A percentile compares a stretch with the other conserved stretches of the same genome.
Conservation (phyloP, 2,888 invertebrate genomes). For the Acrocera orbiculus region DNA sequence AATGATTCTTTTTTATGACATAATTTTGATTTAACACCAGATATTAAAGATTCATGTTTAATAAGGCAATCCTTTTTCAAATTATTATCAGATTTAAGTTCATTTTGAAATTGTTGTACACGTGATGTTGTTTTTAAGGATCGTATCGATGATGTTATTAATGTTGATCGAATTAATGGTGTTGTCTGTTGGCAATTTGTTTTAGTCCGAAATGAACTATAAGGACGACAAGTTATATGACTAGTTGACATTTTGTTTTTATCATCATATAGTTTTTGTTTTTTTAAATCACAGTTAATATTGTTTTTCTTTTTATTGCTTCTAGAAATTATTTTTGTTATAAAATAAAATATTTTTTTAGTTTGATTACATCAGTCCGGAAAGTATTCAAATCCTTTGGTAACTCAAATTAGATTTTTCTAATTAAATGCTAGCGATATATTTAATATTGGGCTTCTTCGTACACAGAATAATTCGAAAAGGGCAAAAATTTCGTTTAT, state of each 20-base stretch:
- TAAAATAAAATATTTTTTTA: no score
- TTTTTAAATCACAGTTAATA: no score
- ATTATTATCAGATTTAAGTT: constrained; percentile 19
- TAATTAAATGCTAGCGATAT: no score
- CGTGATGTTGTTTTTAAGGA: constrained; percentile 17
- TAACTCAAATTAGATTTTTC: no score
- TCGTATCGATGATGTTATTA: constrained; percentile 8
- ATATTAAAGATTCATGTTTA: constrained; percentile 1
- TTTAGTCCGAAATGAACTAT: constrained; percentile 28
- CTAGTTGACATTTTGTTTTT: constrained; percentile 26
- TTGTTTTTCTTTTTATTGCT: no score
- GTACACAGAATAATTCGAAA: no score
- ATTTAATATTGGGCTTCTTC: no score
- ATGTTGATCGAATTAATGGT: constrained; percentile 12
- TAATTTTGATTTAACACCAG: constrained; percentile 5
- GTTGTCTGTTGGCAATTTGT: constrained; percentile 9
- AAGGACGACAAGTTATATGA: constrained; percentile 27
- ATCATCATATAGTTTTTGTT: no score
- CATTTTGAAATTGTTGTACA: constrained; percentile 27
- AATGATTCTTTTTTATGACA: constrained; percentile 8
- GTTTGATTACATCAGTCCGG: no score
- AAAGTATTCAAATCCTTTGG: no score
- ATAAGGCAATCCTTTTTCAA: not conserved
- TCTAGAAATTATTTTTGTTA: no score
- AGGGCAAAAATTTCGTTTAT: no score